These are phyloP conservation scores for Sylvietta virens DNA, from an alignment of 2,113 vertebrate genomes.

Conservation along the genomic window DNA sequence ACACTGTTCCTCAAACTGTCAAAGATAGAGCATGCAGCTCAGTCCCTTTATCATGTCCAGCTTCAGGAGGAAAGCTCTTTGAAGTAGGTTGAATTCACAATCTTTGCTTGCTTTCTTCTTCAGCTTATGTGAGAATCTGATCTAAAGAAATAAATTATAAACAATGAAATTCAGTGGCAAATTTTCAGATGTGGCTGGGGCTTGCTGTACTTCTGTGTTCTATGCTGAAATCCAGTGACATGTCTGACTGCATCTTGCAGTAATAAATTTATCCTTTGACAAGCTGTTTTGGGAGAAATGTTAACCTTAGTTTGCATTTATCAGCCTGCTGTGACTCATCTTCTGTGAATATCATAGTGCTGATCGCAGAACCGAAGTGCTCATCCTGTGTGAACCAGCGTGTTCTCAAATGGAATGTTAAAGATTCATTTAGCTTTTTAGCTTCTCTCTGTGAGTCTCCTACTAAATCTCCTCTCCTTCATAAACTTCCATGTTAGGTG, in stretches of 20 bases:
- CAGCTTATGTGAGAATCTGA: neutral
- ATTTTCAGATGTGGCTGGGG: neutral
- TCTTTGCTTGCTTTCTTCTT: neutral
- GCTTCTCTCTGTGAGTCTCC: neutral
- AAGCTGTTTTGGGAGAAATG: neutral
- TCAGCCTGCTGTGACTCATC: conserved; percentile 37
- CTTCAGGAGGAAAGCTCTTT: conserved; percentile 70
- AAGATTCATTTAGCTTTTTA: neutral
- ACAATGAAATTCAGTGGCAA: neutral
- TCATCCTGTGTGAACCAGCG: neutral
- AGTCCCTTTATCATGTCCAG: conserved; percentile 81
- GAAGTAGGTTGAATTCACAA: conserved; percentile 64
- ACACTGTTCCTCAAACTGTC: conserved; percentile 90
- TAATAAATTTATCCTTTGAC: neutral
- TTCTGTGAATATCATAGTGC: neutral
- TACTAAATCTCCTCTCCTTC: neutral
- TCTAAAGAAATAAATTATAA: neutral
- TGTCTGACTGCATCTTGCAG: neutral
- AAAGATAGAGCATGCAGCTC: conserved; percentile 90
- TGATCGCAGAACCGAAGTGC: neutral
- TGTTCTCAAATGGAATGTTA: neutral
- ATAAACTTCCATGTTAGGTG: neutral
- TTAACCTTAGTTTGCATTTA: conserved; percentile 16
- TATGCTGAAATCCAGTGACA: neutral
- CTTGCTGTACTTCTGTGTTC: neutral